Base-by-base conservation (phyloP, 2,113 vertebrate species). In the Pelecanus crispus region DNA sequence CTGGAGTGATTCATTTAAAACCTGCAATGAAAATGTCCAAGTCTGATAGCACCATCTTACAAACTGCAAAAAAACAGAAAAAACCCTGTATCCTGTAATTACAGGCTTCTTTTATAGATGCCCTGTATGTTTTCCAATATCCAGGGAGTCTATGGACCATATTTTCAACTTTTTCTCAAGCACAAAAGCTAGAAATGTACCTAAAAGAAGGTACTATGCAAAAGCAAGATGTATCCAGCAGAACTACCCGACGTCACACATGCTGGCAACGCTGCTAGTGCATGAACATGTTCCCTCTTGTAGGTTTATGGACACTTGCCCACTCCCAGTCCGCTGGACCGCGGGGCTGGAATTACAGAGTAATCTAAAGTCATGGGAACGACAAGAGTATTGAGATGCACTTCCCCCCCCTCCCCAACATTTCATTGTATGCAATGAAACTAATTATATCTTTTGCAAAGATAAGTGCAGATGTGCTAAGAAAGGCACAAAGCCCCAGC, bases 391-490 rank as follows among this genome's bases (percentile, higher is more conserved):
- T 24, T 22, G 2, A 22, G 73, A 34, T 24, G 49, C 47, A 2
- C 40, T 40, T 11, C 45, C 66, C 59, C 66, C 49, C 73, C 73
- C 26, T 68, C 77, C 47, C 31, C 75, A 32, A 9, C n/a, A 25
- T 11, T 29, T 87, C 81, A 65, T 3, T 49, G 42, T 34, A 7
- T 36, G 88, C 88, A 44, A 44, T 9, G 29, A 66, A 70, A 71
- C 94, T 88, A 90, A 94, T 95, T 94, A 58, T 72, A 93, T 89
- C 96, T 83, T 8, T 10, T 49, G 89, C 92, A 38, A 13, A 89
- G 96, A 95, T 38, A 47, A 84, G 83, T 63, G 96, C 92, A 91
- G 94, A 95, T 97, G 96, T 92, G 91, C 96, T 50, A 31, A 58
- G 94, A 81, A 79, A 72, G 92, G 77, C 93, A 29, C 89, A 31